Conservation (phyloP, 2,797 vertebrate species). For the Periparus ater region DNA sequence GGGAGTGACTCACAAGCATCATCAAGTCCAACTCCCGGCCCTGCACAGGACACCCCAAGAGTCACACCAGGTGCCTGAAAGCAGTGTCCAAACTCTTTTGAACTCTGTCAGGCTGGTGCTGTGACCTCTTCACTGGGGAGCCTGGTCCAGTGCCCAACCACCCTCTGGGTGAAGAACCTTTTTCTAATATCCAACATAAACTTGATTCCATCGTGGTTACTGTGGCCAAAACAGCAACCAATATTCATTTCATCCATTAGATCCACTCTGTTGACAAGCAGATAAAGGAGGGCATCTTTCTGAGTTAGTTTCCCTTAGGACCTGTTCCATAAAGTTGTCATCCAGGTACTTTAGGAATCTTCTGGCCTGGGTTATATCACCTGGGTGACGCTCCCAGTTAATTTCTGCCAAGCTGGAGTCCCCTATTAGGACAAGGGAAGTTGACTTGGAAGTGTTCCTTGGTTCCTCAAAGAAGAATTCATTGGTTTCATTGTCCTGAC, state of each 20-base stretch:
- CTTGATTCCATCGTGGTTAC: rapidly evolving
- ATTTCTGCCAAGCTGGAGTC: not conserved
- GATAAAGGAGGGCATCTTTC: not conserved
- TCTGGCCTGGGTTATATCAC: not conserved
- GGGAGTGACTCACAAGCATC: not conserved
- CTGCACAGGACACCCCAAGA: not conserved
- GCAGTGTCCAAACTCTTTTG: not conserved
- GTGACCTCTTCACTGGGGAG: not conserved
- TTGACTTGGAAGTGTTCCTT: not conserved
- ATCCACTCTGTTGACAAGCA: not conserved
- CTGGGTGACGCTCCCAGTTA: not conserved
- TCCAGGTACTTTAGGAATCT: not conserved
- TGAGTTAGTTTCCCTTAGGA: not conserved
- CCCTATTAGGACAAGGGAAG: not conserved
- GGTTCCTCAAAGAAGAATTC: not conserved
- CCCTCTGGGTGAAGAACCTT: not conserved
- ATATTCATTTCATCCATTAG: not conserved
- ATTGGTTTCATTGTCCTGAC: not conserved
- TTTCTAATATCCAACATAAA: not conserved
- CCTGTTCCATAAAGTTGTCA: not conserved
- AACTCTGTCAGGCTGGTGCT: not conserved
- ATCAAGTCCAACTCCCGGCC: rapidly evolving
- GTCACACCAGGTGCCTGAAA: not conserved
- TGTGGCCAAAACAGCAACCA: not conserved
- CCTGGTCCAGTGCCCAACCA: not conserved